Evolutionary conservation across 2,113 vertebrate species (phyloP).

Genomic region (Phocoena phocoena): DNA sequence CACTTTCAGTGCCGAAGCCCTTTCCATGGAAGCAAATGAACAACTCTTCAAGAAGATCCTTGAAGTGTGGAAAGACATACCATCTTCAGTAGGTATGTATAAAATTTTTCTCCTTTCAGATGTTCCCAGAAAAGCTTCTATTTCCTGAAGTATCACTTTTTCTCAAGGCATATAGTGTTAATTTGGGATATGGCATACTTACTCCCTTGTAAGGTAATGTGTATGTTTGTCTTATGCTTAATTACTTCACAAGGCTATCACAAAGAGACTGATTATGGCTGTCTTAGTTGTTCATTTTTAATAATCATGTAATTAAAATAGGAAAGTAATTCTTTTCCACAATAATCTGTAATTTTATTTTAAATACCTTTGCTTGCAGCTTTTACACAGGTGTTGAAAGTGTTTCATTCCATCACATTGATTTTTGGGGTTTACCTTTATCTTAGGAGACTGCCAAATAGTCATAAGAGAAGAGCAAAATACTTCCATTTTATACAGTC

Average conservation of each 20-base stretch:
- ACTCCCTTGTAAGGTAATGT: background rate
- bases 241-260: background rate
- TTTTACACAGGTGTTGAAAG: conserved; percentile 51
- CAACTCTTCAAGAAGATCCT: conserved; percentile 96
- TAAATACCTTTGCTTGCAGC: conserved; percentile 6
- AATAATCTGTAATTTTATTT: conserved; percentile 25
- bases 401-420: background rate
- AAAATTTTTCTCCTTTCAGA: conserved; percentile 19
- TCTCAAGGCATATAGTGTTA: background rate
- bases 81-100: conserved; percentile 92
- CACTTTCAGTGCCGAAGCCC: conserved; percentile 95
- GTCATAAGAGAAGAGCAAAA: background rate
- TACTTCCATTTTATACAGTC: background rate
- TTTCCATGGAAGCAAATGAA: conserved; percentile 95
- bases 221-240: background rate
- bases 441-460: conserved; percentile 20
- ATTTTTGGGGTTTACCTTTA: background rate
- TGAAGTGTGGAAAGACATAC: conserved; percentile 97
- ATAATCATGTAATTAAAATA: conserved; percentile 18
- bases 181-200: background rate
- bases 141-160: conserved; percentile 24
- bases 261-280: background rate
- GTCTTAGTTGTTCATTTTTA: background rate
- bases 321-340: background rate
- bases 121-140: background rate